Conservation (phyloP, 1,140 invertebrate species). For the Caligus rogercresseyi region DNA sequence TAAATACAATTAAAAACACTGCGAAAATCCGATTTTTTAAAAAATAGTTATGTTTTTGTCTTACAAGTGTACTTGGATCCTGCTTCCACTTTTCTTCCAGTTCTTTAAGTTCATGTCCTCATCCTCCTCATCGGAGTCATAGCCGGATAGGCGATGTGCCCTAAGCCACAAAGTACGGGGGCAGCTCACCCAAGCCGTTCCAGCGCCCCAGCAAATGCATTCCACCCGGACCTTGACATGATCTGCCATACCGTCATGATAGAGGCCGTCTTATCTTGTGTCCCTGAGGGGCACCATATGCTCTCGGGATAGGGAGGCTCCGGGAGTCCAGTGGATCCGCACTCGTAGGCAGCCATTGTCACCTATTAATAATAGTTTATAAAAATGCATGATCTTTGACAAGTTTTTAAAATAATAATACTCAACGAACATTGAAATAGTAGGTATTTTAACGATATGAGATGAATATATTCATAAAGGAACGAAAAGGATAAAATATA, state of each 20-base stretch:
- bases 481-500: too few relatives aligned
- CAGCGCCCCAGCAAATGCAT: constrained; percentile 92
- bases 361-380: constrained; percentile 49
- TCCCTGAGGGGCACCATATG: constrained; percentile 29
- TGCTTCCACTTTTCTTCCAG: constrained; percentile 40
- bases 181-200: constrained; percentile 83
- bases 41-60: too few relatives aligned
- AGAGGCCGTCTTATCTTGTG: constrained; percentile 21
- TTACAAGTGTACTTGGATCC: constrained; percentile 29
- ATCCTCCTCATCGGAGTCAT: constrained; percentile 49
- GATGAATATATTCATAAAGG: too few relatives aligned
- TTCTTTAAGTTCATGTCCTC: constrained; percentile 54
- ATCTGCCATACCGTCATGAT: constrained; percentile 53
- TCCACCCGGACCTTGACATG: constrained; percentile 93
- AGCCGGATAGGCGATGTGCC: constrained; percentile 59
- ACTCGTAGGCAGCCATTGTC: constrained; percentile 95
- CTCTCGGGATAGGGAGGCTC: constrained; percentile 72
- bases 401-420: constrained; percentile 1
- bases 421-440: constrained; percentile 7
- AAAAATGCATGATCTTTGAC: constrained; percentile 25
- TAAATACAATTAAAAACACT: constrained; percentile 13
- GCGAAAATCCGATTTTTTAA: too few relatives aligned
- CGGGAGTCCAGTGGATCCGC: constrained; percentile 80
- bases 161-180: constrained; percentile 94
- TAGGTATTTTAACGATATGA: too few relatives aligned